These are phyloP conservation scores for Syrphus vitripennis DNA, from an alignment of 2,888 invertebrate species.

Conservation along the genomic window DNA sequence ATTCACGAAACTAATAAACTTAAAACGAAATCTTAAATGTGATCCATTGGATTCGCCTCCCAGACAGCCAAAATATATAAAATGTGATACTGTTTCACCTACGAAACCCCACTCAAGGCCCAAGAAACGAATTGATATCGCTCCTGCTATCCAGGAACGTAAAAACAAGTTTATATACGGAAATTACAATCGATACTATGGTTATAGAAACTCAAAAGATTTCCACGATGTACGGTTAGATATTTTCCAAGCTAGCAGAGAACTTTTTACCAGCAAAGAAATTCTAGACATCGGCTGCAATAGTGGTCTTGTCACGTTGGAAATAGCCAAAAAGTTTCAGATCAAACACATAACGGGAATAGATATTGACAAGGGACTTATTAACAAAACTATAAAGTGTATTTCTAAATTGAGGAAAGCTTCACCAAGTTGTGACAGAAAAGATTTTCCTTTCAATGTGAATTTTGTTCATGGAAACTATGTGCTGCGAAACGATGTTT, in stretches of 20 bases:
- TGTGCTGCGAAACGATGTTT: conserved; percentile 88
- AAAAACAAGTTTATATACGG: conserved; percentile 77
- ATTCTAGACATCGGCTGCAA: conserved; percentile 95
- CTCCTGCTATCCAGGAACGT: conserved; percentile 17
- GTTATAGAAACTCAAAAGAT: conserved; percentile 88
- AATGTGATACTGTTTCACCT: not conserved
- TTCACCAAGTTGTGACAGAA: conserved; percentile 74
- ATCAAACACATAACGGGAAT: conserved; percentile 89
- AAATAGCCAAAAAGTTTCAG: conserved; percentile 87
- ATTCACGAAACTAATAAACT: not conserved
- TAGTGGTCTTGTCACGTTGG: conserved; percentile 90
- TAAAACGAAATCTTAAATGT: conserved; percentile 27
- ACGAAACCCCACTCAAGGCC: conserved; percentile 35
- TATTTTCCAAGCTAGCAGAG: conserved; percentile 84
- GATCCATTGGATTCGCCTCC: not conserved
- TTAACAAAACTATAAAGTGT: conserved; percentile 79
- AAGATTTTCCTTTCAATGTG: conserved; percentile 88
- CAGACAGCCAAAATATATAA: conserved; percentile 12
- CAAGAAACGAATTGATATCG: conserved; percentile 21
- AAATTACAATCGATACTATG: conserved; percentile 86
- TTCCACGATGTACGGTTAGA: conserved; percentile 87
- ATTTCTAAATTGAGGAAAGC: conserved; percentile 57
- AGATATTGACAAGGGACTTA: conserved; percentile 91
- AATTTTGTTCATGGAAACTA: conserved; percentile 91
- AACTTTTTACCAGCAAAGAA: conserved; percentile 88